Percentiles rank a stretch among this genome's conserved stretches.
These are phyloP conservation scores for Thereva nobilitata DNA, from an alignment of 2,888 invertebrate species.

Conservation along the genomic window DNA sequence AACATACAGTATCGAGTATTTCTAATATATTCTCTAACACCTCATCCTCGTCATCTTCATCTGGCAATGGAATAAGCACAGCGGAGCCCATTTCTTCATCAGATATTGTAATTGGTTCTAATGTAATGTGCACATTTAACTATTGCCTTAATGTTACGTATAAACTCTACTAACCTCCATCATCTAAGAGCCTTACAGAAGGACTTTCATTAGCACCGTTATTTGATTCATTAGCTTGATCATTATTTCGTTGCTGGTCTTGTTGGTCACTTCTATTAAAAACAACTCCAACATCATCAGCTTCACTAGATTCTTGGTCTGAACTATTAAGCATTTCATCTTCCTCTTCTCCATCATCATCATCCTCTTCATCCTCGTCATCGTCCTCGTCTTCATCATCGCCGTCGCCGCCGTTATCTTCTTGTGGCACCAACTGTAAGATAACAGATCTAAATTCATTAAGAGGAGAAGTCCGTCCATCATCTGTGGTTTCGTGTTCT, in stretches of 20 bases:
- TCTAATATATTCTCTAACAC: conserved; percentile 39
- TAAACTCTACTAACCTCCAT: conserved; percentile 18
- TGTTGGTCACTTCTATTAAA: conserved; percentile 16
- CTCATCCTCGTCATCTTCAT: conserved; percentile 39
- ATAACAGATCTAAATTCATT: conserved; percentile 23
- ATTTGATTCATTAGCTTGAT: not conserved
- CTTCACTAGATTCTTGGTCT: conserved; percentile 37
- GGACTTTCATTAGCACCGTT: not conserved
- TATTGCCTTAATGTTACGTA: not conserved
- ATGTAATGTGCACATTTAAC: not conserved
- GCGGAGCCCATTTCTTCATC: conserved; percentile 36
- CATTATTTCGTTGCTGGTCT: conserved; percentile 23
- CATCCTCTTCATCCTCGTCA: conserved; percentile 36
- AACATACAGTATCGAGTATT: conserved; percentile 24
- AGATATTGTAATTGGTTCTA: conserved; percentile 15
- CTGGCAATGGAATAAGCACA: conserved; percentile 34
- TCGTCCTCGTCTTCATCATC: conserved; percentile 37
- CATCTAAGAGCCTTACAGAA: conserved; percentile 18
- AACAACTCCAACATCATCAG: conserved; percentile 28
- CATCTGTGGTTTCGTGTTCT: conserved; percentile 24
- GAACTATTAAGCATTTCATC: conserved; percentile 33
- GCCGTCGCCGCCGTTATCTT: conserved; percentile 26
- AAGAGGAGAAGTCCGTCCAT: conserved; percentile 22
- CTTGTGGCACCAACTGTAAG: conserved; percentile 2
- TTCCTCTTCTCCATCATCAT: conserved; percentile 37